Conservation (phyloP, 2,113 vertebrate genomes). For the Serranochromis macrocephalus region DNA sequence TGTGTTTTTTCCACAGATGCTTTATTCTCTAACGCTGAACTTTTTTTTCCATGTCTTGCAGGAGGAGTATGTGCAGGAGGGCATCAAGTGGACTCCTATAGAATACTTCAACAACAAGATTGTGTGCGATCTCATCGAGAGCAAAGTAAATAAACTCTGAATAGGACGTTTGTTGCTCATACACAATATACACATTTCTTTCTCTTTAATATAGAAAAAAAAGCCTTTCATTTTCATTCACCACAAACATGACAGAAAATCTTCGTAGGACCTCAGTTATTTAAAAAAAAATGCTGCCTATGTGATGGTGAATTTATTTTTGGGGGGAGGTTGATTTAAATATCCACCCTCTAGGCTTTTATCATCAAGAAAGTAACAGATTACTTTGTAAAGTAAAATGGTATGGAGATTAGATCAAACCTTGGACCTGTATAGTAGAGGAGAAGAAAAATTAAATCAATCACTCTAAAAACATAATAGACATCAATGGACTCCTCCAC, state of each 20-base stretch:
- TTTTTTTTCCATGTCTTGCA: slow-evolving; percentile 39
- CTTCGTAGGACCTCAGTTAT: neutral
- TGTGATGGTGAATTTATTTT: neutral
- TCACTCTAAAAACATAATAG: neutral
- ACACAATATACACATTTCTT: neutral
- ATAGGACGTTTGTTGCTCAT: neutral
- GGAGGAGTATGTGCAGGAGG: slow-evolving; percentile 95
- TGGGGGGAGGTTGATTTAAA: neutral
- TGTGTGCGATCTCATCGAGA: slow-evolving; percentile 94
- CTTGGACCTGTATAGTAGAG: neutral
- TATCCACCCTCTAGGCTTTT: neutral
- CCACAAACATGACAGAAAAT: neutral
- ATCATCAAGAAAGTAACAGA: neutral
- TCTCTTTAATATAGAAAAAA: neutral
- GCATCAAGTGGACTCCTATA: slow-evolving; percentile 88
- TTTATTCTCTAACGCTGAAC: neutral
- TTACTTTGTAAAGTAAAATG: neutral
- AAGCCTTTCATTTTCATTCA: neutral
- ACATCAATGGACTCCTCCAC: neutral
- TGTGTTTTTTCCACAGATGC: neutral
- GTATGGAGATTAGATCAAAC: neutral
- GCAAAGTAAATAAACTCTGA: slow-evolving; percentile 77
- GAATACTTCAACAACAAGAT: slow-evolving; percentile 97
- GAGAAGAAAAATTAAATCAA: neutral
- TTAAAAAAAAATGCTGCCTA: neutral